Conservation (phyloP, 2,113 vertebrate species). For the Anarrhichthys ocellatus region DNA sequence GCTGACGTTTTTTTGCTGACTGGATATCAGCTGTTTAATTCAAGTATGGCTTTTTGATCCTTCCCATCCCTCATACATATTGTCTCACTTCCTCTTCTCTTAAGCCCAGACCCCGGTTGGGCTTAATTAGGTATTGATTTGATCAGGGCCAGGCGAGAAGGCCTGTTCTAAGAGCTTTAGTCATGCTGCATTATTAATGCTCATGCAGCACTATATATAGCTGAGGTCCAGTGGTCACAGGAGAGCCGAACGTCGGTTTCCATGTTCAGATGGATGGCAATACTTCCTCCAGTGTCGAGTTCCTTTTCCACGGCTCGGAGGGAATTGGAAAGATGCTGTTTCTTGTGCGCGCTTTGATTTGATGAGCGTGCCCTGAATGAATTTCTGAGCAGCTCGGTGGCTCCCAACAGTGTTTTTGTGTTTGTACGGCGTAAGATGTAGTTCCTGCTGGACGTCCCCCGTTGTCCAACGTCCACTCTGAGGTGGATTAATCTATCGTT, state of each 20-base stretch:
- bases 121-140: slow-evolving; percentile 76
- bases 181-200: slow-evolving; percentile 78
- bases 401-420: slow-evolving; percentile 19
- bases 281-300: slow-evolving; percentile 36
- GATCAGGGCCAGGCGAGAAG: slow-evolving; percentile 34
- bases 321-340: slow-evolving; percentile 36
- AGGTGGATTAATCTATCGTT: neutral
- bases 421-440: neutral
- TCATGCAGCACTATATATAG: slow-evolving; percentile 69
- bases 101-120: slow-evolving; percentile 24
- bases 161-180: slow-evolving; percentile 48
- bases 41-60: neutral
- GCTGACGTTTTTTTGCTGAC: neutral
- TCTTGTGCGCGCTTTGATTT: slow-evolving; percentile 12
- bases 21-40: too few relatives aligned
- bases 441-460: neutral
- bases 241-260: slow-evolving; percentile 31
- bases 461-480: neutral
- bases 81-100: slow-evolving; percentile 29
- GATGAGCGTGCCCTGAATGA: slow-evolving; percentile 32
- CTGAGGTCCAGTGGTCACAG: slow-evolving; percentile 50
- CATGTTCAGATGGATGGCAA: slow-evolving; percentile 38
- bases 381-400: slow-evolving; percentile 52
- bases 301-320: slow-evolving; percentile 14
- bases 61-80: neutral